Conservation (phyloP, 1,140 invertebrate genomes). For the Papilio machaon region DNA sequence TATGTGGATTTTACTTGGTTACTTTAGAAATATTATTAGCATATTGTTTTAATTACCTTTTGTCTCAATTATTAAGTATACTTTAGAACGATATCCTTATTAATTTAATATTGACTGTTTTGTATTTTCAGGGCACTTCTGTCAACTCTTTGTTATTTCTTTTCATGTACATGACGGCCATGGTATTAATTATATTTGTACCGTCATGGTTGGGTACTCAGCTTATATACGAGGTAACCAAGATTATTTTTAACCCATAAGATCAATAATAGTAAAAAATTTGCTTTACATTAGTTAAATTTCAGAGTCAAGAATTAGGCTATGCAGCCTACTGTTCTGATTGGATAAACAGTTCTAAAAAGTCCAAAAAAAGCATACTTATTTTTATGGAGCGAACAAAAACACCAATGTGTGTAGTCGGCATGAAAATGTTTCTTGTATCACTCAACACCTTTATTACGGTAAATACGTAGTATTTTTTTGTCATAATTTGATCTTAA, state of each 20-base stretch:
- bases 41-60: too few relatives aligned
- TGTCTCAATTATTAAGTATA: too few relatives aligned
- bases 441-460: constrained; percentile 66
- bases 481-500: neutral
- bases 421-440: constrained; percentile 65
- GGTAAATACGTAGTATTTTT: constrained; percentile 51
- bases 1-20: constrained; percentile 54
- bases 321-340: constrained; percentile 62
- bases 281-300: neutral
- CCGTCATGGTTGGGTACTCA: constrained; percentile 56
- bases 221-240: constrained; percentile 51
- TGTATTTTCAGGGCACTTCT: constrained; percentile 49
- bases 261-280: too few relatives aligned
- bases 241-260: neutral
- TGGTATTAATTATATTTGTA: constrained; percentile 55
- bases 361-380: constrained; percentile 62
- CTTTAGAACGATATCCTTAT: too few relatives aligned
- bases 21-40: constrained; percentile 23
- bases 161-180: constrained; percentile 46
- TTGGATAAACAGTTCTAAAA: constrained; percentile 61
- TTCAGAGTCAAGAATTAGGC: constrained; percentile 65
- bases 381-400: constrained; percentile 65
- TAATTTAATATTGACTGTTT: too few relatives aligned
- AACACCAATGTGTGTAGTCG: constrained; percentile 57
- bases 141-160: constrained; percentile 46